Evolutionary conservation across 2,888 invertebrate species (phyloP), one percentile per base, ranked within the genome.

Genomic region (Physocephala rufipes): DNA sequence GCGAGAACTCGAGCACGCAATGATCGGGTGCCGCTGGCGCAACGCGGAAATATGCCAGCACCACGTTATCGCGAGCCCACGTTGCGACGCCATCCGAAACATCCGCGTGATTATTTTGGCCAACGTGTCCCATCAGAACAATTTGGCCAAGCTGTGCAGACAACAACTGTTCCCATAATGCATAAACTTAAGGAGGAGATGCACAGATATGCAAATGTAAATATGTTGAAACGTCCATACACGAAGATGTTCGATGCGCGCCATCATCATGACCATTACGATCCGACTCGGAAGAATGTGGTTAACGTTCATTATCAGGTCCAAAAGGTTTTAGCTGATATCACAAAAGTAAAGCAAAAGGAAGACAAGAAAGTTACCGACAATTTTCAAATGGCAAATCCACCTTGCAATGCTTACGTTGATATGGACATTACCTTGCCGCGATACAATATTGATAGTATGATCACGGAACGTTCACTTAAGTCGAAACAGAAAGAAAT

Each of bases 181-280:
- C 28, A 5, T 13, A 81, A 81, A 58, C 74, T 83, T 0, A 71
- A 70, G 16, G 72, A 76, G 1, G 82, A 85, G 53, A 71, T 71
- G 2, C 69, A 77, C 0, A 71, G 78, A 2, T 77, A 74, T 30
- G 78, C 77, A 4, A 86, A 86, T 74, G 78, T 85, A 2, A 61
- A 73, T 0, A 30, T 65, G 1, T 59, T 74, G 0, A 69, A 79
- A 16, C 79, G 80, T 0, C 79, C 80, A 0, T 86, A 76, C 43
- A 79, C 80, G 5, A 74, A 78, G 0, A 73, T 78, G 2, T 81
- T 86, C 12, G 81, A 84, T 53, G 79, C 80, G 0, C 80, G 86
- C 0, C 85, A 85, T 71, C 86, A 86, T 75, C 85, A 86, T 70
- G 84, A 83, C 68, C 86, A 86, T 71, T 81, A 80, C 79, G 76